These are phyloP conservation scores for Flexamia atlantica DNA, from an alignment of 2,888 invertebrate species.

Conservation along the genomic window DNA sequence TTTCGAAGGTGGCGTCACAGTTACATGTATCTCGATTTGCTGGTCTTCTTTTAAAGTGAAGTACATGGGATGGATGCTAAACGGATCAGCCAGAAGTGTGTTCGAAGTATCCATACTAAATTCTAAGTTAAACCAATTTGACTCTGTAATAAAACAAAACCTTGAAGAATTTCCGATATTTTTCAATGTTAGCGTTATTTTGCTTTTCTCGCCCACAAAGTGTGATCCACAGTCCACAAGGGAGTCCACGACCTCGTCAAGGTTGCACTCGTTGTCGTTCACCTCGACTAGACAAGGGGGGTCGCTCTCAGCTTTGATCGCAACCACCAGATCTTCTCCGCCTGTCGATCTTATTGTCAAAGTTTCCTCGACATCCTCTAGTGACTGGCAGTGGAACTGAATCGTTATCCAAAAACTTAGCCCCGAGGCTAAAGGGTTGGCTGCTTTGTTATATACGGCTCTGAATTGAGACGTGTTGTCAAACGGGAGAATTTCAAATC, in stretches of 20 bases:
- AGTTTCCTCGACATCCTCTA: background rate
- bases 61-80: background rate
- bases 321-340: conserved; percentile 13
- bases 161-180: background rate
- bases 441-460: background rate
- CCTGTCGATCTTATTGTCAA: background rate
- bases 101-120: conserved; percentile 10
- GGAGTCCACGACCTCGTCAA: conserved; percentile 8
- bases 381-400: background rate
- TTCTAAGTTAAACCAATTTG: conserved; percentile 2
- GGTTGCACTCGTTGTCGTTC: background rate
- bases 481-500: background rate
- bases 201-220: conserved; percentile 16
- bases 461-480: background rate
- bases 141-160: conserved; percentile 21
- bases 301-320: background rate
- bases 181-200: background rate
- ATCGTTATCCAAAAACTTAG: background rate
- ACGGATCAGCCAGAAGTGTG: background rate
- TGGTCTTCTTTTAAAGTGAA: background rate
- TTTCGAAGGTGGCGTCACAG: background rate
- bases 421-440: background rate
- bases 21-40: background rate
- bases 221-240: conserved; percentile 12
- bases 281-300: conserved; percentile 16